A percentile compares a stretch with the other conserved stretches of the same genome.
phyloP scores from a whole-genome alignment of 2,113 vertebrate species.

The Thamnaconus septentrionalis region DNA sequence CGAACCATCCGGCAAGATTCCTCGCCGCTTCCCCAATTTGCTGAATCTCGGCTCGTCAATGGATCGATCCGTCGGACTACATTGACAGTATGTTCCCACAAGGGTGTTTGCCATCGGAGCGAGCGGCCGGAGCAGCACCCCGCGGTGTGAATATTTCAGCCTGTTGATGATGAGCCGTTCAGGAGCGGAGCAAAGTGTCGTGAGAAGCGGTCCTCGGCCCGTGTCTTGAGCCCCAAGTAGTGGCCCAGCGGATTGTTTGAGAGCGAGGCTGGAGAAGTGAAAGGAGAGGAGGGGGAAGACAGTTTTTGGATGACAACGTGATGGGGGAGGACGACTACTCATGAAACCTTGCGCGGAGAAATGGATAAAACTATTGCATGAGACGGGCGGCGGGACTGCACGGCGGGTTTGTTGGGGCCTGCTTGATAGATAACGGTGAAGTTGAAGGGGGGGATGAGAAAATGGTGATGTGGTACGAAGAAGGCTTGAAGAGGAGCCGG shows the following conservation, averaged over 20 bases:
- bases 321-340: conserved; percentile 61
- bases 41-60: conserved; percentile 58
- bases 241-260: conserved; percentile 55
- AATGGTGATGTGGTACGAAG: conserved; percentile 75
- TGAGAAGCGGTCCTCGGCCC: conserved; percentile 69
- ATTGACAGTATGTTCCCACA: conserved; percentile 52
- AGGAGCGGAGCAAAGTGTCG: conserved; percentile 70
- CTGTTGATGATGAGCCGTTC: conserved; percentile 76
- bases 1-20: conserved; percentile 43
- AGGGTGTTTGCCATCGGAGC: conserved; percentile 60
- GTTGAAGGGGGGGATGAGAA: conserved; percentile 58
- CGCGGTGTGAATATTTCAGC: conserved; percentile 70
- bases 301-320: conserved; percentile 57
- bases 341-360: conserved; percentile 49
- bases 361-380: conserved; percentile 75
- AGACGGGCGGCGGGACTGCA: conserved; percentile 46
- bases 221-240: conserved; percentile 63
- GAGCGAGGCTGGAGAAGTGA: background rate
- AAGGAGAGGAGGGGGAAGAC: background rate
- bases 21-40: conserved; percentile 40
- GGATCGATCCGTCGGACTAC: conserved; percentile 63
- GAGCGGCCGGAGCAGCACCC: conserved; percentile 57
- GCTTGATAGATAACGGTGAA: conserved; percentile 61
- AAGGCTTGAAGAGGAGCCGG: conserved; percentile 53
- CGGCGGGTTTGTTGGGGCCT: conserved; percentile 51